Base-by-base conservation (phyloP, 2,888 invertebrate species). In the Caenorhabditis macrosperma region DNA sequence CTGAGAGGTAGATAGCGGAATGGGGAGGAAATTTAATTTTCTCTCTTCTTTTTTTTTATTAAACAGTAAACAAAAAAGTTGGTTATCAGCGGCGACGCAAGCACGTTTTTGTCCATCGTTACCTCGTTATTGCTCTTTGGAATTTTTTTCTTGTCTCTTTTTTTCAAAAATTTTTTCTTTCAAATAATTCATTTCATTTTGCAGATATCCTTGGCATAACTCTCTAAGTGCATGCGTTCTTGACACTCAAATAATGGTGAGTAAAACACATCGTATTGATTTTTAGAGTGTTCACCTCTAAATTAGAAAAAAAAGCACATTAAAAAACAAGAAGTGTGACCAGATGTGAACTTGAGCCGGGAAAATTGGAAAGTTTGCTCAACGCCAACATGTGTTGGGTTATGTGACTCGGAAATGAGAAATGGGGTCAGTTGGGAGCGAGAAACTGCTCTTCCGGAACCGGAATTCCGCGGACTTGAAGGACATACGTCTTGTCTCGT, bases 161-260 rank as follows among this genome's bases (percentile, higher is more conserved):
- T 33, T 33, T 33, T 33, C 6, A 10, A 33, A 33, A 10, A 10
- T 33, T 33, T 10, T 33, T 33, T 30, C 22, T n/a, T 20, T 46
- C 17, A 7, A 24, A 33, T n/a, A 52, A 48, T 50, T 52, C 33
- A 7, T 9, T n/a, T 48, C 33, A 35, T 30, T n/a, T 64, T 67
- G 10, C 69, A 69, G 69, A 69, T 52, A 41, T 48, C 68, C 17
- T 41, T 26, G 9, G 38, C 12, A 50, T 60, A 33, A 5, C 28
- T 48, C 24, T 48, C 9, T 41, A 69, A 50, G 50, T 71, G 71
- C 71, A 71, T 71, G 71, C 54, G 61, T 61, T 69, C 59, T 28
- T 54, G 54, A 71, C 61, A 61, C 44, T n/a, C n/a, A 44, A 60
- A 33, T 17, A 17, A 71, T 71, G 71, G 71, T 71, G 33, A 71